A percentile compares a stretch with the other conserved stretches of the same genome.
phyloP scores from a whole-genome alignment of 2,797 vertebrate genomes.

The Manis javanica region DNA sequence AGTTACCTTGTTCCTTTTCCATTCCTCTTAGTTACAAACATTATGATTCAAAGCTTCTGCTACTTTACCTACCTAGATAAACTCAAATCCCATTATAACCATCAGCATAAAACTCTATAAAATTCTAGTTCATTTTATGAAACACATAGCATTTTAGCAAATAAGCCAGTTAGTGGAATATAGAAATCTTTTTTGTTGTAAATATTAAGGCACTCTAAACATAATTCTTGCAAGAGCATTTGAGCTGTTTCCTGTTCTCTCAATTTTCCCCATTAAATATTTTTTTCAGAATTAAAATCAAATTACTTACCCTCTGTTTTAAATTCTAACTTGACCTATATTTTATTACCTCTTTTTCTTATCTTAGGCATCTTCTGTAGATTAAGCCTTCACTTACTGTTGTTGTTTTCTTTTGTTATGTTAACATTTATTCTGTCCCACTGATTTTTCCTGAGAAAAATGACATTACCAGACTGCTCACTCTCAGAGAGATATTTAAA shows the following conservation, averaged over 20 bases:
- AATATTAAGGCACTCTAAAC: neutral
- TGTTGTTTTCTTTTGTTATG: slow-evolving; percentile 14
- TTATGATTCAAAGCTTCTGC: neutral
- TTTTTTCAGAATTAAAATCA: slow-evolving; percentile 50
- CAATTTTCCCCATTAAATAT: neutral
- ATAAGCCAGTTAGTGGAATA: neutral
- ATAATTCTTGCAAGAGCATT: neutral
- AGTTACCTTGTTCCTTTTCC: slow-evolving; percentile 9
- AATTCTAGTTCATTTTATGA: slow-evolving; percentile 46
- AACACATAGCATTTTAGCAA: slow-evolving; percentile 29
- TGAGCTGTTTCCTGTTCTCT: slow-evolving; percentile 19
- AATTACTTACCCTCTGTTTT: slow-evolving; percentile 17
- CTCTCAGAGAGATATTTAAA: neutral
- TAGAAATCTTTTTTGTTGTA: slow-evolving; percentile 40
- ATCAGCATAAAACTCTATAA: slow-evolving; percentile 14
- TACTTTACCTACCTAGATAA: neutral
- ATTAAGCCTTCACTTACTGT: neutral
- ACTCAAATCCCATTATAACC: neutral
- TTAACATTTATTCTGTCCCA: neutral
- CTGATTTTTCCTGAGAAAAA: slow-evolving; percentile 22
- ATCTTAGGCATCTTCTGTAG: neutral
- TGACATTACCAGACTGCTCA: neutral
- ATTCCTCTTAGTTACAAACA: neutral
- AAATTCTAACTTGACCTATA: slow-evolving; percentile 19
- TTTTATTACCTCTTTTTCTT: slow-evolving; percentile 36